Evolutionary conservation across 1,140 invertebrate genomes (phyloP).

Genomic region (Andrena cerasifolii): DNA sequence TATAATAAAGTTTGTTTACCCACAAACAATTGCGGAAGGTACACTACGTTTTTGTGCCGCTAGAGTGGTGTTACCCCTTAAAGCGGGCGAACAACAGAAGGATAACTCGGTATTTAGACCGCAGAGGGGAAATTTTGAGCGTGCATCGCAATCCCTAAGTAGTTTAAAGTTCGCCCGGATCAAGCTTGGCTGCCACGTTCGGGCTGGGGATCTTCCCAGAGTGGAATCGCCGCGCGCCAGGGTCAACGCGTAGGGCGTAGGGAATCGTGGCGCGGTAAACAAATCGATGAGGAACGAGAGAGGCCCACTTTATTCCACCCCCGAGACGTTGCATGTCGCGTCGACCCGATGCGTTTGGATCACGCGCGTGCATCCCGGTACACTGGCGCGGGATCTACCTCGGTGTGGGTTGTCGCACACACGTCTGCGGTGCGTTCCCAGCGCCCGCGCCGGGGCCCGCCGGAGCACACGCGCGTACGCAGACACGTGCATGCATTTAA

Average conservation of each 20-base stretch:
- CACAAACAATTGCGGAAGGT: too few relatives aligned
- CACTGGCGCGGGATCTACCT: constrained; percentile 23
- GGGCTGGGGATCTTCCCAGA: background rate
- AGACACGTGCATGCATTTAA: constrained; percentile 59
- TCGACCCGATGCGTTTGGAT: constrained; percentile 19
- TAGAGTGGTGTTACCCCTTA: too few relatives aligned
- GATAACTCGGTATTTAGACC: too few relatives aligned
- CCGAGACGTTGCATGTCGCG: background rate
- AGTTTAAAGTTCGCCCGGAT: too few relatives aligned
- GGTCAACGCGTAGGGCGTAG: background rate
- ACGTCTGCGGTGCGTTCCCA: constrained; percentile 18
- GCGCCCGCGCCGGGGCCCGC: background rate
- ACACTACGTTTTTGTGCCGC: too few relatives aligned
- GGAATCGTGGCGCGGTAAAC: constrained; percentile 23
- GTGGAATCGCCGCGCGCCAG: background rate
- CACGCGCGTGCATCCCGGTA: constrained; percentile 26
- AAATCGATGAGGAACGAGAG: constrained; percentile 41
- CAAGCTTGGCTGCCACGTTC: too few relatives aligned
- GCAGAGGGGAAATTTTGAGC: too few relatives aligned
- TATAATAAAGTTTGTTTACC: too few relatives aligned
- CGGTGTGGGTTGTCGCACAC: constrained; percentile 16
- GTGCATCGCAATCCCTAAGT: too few relatives aligned
- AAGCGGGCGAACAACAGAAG: too few relatives aligned
- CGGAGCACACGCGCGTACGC: constrained; percentile 29
- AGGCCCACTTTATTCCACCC: constrained; percentile 51